phyloP scores from a whole-genome alignment of 2,888 invertebrate species.

The Caenorhabditis sp. region DNA sequence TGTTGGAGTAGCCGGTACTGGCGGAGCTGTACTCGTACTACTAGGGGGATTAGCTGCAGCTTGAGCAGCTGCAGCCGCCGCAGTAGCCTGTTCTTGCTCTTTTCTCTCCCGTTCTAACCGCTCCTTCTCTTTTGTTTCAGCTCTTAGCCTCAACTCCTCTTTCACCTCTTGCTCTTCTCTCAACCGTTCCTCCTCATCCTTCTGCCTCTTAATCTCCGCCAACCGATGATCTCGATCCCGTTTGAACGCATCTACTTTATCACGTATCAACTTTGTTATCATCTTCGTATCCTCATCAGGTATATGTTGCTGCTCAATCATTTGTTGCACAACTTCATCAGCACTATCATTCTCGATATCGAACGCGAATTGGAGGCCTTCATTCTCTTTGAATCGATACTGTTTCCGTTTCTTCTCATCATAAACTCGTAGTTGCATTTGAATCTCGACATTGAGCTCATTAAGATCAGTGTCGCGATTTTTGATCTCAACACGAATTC shows the following conservation, averaged over 20 bases:
- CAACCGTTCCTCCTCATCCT: slow-evolving; percentile 63
- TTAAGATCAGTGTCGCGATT: slow-evolving; percentile 74
- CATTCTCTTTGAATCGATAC: slow-evolving; percentile 93
- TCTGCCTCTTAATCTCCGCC: slow-evolving; percentile 61
- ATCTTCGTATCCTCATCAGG: slow-evolving; percentile 92
- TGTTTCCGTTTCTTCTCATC: slow-evolving; percentile 96
- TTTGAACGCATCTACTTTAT: slow-evolving; percentile 78
- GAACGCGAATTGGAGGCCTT: slow-evolving; percentile 98
- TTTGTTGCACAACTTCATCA: slow-evolving; percentile 90
- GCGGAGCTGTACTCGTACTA: not conserved
- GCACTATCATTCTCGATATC: slow-evolving; percentile 87
- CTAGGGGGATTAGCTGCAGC: slow-evolving; percentile 20
- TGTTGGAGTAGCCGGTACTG: not conserved
- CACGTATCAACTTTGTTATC: slow-evolving; percentile 88
- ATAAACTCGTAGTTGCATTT: slow-evolving; percentile 87
- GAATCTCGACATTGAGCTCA: slow-evolving; percentile 59
- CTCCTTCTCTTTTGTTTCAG: slow-evolving; percentile 52
- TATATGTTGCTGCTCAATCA: slow-evolving; percentile 76
- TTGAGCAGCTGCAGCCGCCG: slow-evolving; percentile 19
- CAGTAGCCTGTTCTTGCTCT: slow-evolving; percentile 37
- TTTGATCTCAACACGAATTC: slow-evolving; percentile 81
- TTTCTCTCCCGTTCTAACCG: slow-evolving; percentile 55
- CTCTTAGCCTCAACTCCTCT: slow-evolving; percentile 57
- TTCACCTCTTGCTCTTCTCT: slow-evolving; percentile 65
- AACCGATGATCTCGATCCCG: slow-evolving; percentile 67